Evolutionary conservation across 2,888 invertebrate genomes (phyloP).

Genomic region (Flabesymbios commensalis): DNA sequence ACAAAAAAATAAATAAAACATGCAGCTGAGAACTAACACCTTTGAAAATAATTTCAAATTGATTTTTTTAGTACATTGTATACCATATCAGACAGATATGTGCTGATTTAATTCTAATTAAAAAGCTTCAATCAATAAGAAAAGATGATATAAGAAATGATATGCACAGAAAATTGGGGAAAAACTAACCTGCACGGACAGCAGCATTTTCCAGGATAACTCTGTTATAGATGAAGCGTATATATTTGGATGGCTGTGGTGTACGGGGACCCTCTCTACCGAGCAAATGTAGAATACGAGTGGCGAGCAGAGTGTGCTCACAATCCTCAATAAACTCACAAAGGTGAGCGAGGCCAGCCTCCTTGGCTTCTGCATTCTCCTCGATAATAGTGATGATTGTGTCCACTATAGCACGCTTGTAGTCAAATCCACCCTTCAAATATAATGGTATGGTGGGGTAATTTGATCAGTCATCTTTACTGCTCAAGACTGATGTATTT

Average conservation of each 20-base stretch:
- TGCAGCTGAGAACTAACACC: too few relatives aligned
- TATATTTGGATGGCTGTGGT: constrained; percentile 81
- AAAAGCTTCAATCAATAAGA: too few relatives aligned
- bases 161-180: too few relatives aligned
- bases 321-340: constrained; percentile 99
- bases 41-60: too few relatives aligned
- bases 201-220: constrained; percentile 96
- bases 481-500: background rate
- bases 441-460: constrained; percentile 6
- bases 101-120: too few relatives aligned
- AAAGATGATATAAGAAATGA: too few relatives aligned
- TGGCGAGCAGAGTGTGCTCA: constrained; percentile 94
- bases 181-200: constrained; percentile 75
- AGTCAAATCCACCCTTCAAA: constrained; percentile 84
- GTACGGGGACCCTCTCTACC: constrained; percentile 97
- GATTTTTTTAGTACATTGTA: too few relatives aligned
- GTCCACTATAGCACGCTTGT: constrained; percentile 97
- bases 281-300: constrained; percentile 90
- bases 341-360: constrained; percentile 90
- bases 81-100: too few relatives aligned
- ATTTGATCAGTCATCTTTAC: background rate
- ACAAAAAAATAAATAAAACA: background rate
- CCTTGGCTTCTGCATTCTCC: constrained; percentile 96
- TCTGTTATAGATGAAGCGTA: constrained; percentile 70
- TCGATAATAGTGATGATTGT: constrained; percentile 97